Conservation (phyloP, 2,113 vertebrate species). For the Pseudorhombus dupliciocellatus region DNA sequence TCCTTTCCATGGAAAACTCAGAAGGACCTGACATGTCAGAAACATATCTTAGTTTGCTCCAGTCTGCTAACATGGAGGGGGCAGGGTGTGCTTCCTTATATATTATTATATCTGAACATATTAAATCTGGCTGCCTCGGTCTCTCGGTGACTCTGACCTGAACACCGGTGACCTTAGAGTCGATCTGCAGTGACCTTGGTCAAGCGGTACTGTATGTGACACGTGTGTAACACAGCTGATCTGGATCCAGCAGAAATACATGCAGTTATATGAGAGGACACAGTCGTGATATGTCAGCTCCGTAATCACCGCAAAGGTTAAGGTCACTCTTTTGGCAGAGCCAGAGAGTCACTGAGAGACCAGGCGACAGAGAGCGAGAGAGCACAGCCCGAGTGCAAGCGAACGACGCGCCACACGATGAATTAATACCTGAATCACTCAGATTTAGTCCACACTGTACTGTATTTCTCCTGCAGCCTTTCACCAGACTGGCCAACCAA, state of each 20-base stretch:
- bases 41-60: too few species aligned
- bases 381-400: not conserved
- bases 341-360: not conserved
- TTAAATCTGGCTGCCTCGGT: too few species aligned
- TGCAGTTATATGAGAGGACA: not conserved
- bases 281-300: not conserved
- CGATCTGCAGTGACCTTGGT: not conserved
- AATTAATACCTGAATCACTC: conserved; percentile 27
- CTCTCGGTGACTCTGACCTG: not conserved
- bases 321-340: conserved; percentile 28
- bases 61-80: too few species aligned
- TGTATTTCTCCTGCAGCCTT: conserved; percentile 28
- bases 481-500: conserved; percentile 44
- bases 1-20: too few species aligned
- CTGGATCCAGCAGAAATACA: not conserved
- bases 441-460: conserved; percentile 1
- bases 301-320: conserved; percentile 35
- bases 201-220: not conserved
- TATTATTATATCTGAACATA: too few species aligned
- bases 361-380: not conserved
- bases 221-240: not conserved
- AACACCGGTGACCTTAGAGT: not conserved
- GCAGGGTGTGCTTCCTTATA: too few species aligned
- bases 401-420: not conserved
- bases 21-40: too few species aligned